Base-by-base conservation (phyloP, 2,113 vertebrate species). In the Ciconia stormi region DNA sequence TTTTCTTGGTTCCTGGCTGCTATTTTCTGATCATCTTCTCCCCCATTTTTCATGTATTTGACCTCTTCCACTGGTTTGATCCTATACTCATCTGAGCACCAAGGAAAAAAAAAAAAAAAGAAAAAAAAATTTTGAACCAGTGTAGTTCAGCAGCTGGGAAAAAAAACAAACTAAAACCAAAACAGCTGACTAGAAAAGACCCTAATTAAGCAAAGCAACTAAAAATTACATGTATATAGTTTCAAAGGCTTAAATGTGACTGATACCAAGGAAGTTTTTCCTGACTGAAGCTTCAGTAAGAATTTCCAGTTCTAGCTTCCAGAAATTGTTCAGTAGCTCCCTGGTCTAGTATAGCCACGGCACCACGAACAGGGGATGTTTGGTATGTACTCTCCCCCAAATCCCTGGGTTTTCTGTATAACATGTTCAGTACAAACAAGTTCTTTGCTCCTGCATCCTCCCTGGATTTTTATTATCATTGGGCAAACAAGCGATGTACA, bases 11-110 rank as follows among this genome's bases (percentile, higher is more conserved):
- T 98, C 97, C 98, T 98, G 96, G 98, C 97, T 95, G 98, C 98
- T 97, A 98, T 96, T 97, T 98, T 98, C 97, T 98, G 98, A 93
- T 98, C 98, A 96, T 98, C 98, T 97, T 98, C 98, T 95, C 98
- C 98, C 93, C 98, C 98, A 92, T 98, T 98, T 98, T 98, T 98
- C 98, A 98, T 98, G 98, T 98, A 98, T 97, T 98, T 98, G 96
- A 99, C 99, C 98, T 99, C 99, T 98, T 99, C 99, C 97, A 99
- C 99, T 88, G 98, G 99, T 98, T 99, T 99, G 98, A 99, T 99
- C 98, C 99, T 99, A 98, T 99, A 99, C 98, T 99, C 99, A 97
- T 99, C 99, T 99, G 98, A 97, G 82, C 82, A 95, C 89, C 87
- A 77, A 97, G 81, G 30, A 71, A 92, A 56, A 92, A 94, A 94